Conservation (phyloP, 2,888 invertebrate species). For the Nymphalis c-album region DNA sequence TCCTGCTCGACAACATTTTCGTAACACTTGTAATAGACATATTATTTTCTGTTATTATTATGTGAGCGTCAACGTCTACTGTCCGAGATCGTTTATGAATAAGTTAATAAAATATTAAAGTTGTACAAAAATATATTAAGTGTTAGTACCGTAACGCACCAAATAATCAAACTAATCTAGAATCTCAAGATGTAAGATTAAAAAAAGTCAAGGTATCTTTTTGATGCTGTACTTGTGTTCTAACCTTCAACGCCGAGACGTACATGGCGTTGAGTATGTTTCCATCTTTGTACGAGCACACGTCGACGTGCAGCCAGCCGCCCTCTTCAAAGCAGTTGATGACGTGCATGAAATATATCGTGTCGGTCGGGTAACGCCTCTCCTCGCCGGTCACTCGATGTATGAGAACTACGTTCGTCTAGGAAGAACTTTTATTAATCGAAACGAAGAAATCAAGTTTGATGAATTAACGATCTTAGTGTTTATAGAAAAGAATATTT, state of each 20-base stretch:
- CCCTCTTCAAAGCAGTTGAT: conserved; percentile 91
- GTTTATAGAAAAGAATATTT: too few species aligned
- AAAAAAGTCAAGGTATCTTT: too few species aligned
- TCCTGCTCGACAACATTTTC: conserved; percentile 55
- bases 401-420: conserved; percentile 84
- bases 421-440: conserved; percentile 37
- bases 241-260: conserved; percentile 87
- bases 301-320: conserved; percentile 86
- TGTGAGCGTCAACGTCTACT: too few species aligned
- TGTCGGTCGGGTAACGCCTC: conserved; percentile 71
- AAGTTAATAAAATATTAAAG: too few species aligned
- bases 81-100: too few species aligned
- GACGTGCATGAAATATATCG: conserved; percentile 91
- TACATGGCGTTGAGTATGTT: conserved; percentile 93
- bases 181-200: too few species aligned
- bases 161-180: too few species aligned
- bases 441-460: too few species aligned
- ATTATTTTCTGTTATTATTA: not conserved
- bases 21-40: not conserved
- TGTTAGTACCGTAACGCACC: too few species aligned
- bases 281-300: conserved; percentile 91
- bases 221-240: conserved; percentile 6
- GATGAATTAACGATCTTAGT: too few species aligned
- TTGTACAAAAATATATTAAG: too few species aligned
- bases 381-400: conserved; percentile 81